These are phyloP conservation scores for Automeris io DNA, from an alignment of 2,888 invertebrate species.

Conservation along the genomic window DNA sequence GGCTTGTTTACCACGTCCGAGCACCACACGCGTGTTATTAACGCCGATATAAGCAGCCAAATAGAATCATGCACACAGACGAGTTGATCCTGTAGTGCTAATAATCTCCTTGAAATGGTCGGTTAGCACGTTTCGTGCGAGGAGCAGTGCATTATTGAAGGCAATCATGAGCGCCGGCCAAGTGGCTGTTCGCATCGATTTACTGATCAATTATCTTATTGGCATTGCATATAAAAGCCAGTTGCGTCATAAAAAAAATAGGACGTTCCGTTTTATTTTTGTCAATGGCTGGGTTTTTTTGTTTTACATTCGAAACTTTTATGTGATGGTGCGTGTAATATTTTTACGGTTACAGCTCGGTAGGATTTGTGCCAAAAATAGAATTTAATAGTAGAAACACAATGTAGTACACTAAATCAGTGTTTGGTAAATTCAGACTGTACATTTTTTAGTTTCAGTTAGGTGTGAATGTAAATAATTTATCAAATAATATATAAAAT, in stretches of 20 bases:
- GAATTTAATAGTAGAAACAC: too few relatives aligned
- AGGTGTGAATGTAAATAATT: too few relatives aligned
- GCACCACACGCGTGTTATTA: conserved; percentile 42
- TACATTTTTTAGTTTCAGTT: too few relatives aligned
- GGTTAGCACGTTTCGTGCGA: conserved; percentile 48
- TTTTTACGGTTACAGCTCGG: not conserved
- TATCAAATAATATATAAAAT: too few relatives aligned
- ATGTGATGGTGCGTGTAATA: not conserved
- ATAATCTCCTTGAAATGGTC: conserved; percentile 19
- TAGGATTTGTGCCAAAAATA: not conserved
- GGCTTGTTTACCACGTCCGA: conserved; percentile 50
- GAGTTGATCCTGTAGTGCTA: conserved; percentile 14
- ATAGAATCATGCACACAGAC: conserved; percentile 20
- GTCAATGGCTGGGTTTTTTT: not conserved
- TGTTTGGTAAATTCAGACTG: too few relatives aligned
- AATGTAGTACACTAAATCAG: too few relatives aligned
- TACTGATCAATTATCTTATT: conserved; percentile 56
- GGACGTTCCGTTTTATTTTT: not conserved
- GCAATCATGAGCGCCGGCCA: conserved; percentile 54
- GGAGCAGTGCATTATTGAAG: conserved; percentile 60
- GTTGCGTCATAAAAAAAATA: conserved; percentile 22
- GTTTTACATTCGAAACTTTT: not conserved
- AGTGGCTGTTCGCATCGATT: conserved; percentile 59
- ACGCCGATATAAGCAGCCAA: conserved; percentile 28
- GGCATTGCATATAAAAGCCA: conserved; percentile 25